These are phyloP conservation scores for Pluvialis apricaria DNA, from an alignment of 2,113 vertebrate species.

Conservation along the genomic window DNA sequence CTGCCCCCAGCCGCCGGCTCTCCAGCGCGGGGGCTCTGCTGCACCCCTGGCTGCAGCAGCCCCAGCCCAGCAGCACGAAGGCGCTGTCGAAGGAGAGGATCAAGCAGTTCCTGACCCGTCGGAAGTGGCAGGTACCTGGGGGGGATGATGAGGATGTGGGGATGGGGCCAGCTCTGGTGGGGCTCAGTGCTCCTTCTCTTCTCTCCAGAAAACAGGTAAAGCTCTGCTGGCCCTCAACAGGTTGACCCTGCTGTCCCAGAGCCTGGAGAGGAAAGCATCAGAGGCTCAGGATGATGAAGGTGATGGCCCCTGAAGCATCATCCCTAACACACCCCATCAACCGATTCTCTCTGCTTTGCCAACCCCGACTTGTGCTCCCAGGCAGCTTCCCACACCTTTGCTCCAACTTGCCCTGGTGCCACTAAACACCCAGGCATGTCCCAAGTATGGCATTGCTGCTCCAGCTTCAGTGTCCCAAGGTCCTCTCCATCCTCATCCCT, in stretches of 20 bases:
- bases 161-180: not conserved
- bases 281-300: slow-evolving; percentile 51
- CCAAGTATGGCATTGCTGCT: not conserved
- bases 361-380: not conserved
- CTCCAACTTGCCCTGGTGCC: not conserved
- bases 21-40: slow-evolving; percentile 73
- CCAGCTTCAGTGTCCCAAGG: not conserved
- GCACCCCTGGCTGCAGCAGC: slow-evolving; percentile 82
- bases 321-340: rapidly evolving
- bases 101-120: slow-evolving; percentile 76
- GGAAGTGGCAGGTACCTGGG: slow-evolving; percentile 82
- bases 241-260: slow-evolving; percentile 78
- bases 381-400: not conserved
- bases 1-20: slow-evolving; percentile 69
- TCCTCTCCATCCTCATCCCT: not conserved
- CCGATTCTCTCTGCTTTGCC: not conserved
- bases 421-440: rapidly evolving
- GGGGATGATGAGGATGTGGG: rapidly evolving
- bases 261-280: slow-evolving; percentile 51
- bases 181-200: not conserved
- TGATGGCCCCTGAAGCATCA: not conserved
- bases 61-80: slow-evolving; percentile 62
- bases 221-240: slow-evolving; percentile 85
- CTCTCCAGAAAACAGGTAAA: slow-evolving; percentile 83
- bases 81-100: slow-evolving; percentile 83